Conservation (phyloP, 2,113 vertebrate species). For the Sprattus sprattus region DNA sequence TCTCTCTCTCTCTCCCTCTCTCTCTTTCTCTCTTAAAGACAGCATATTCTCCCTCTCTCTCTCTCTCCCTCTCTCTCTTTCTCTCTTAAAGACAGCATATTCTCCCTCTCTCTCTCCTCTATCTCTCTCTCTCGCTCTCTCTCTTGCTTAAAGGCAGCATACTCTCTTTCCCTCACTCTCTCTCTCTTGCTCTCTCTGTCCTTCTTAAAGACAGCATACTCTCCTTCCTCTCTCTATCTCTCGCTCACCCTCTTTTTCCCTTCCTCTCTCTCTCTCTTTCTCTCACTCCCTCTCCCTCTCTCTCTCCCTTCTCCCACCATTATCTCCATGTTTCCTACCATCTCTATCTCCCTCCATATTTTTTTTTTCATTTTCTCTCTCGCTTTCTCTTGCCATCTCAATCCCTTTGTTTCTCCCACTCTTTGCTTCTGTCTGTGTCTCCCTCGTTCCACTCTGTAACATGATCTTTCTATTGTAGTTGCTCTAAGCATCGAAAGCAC, state of each 20-base stretch:
- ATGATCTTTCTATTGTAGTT: background rate
- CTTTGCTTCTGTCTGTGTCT: slow-evolving; percentile 35
- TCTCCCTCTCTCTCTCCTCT: background rate
- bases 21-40: background rate
- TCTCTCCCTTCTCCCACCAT: no score
- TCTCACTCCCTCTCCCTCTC: no score
- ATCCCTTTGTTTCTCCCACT: background rate
- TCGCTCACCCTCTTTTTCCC: background rate
- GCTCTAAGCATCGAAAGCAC: background rate
- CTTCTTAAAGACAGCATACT: no score
- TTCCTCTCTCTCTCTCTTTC: no score
- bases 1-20: background rate
- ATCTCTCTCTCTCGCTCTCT: background rate
- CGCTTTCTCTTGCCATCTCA: slow-evolving; percentile 8
- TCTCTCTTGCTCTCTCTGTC: background rate
- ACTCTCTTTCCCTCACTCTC: background rate
- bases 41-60: no score
- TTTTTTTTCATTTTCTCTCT: background rate
- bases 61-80: background rate
- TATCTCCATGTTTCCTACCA: no score
- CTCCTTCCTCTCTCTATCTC: no score
- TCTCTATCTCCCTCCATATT: background rate
- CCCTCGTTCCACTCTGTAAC: background rate
- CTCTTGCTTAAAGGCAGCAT: no score
- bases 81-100: no score